phyloP scores from a whole-genome alignment of 2,113 vertebrate species.

The Gopherus flavomarginatus region DNA sequence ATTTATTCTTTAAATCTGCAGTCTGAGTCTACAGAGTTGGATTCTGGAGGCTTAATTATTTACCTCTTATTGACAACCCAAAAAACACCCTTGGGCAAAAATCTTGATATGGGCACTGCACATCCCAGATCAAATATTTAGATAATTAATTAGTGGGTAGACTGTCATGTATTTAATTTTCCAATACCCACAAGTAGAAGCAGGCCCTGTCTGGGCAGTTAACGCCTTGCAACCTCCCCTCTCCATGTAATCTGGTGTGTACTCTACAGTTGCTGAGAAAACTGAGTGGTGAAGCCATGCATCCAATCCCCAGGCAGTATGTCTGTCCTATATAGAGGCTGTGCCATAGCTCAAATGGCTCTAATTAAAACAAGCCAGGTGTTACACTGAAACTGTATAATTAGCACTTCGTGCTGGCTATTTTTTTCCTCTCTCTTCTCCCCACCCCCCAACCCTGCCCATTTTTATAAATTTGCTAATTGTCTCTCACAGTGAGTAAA shows the following conservation, averaged over 20 bases:
- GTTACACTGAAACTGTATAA: conserved; percentile 78
- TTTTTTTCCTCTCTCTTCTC: conserved; percentile 4
- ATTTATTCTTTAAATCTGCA: conserved; percentile 52
- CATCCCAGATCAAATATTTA: conserved; percentile 54
- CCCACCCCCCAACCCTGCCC: conserved; percentile 59
- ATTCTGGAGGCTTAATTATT: conserved; percentile 48
- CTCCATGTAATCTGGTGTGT: accelerated
- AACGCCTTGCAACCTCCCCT: neutral
- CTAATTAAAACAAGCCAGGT: conserved; percentile 80
- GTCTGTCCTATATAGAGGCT: neutral
- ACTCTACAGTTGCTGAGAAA: neutral
- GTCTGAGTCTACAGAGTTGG: conserved; percentile 6
- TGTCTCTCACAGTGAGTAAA: conserved; percentile 73
- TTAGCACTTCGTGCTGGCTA: conserved; percentile 76
- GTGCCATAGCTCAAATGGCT: conserved; percentile 50
- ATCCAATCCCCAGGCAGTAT: neutral
- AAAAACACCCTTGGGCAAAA: conserved; percentile 33
- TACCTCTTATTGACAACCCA: conserved; percentile 38
- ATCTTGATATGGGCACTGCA: neutral
- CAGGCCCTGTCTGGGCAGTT: neutral
- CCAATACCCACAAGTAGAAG: neutral
- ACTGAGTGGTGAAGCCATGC: neutral
- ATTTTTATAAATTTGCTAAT: conserved; percentile 78
- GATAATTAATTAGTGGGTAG: conserved; percentile 23
- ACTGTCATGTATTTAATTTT: conserved; percentile 17